Base-by-base conservation (phyloP, 2,888 invertebrate genomes). In the Sphinx pinastri region DNA sequence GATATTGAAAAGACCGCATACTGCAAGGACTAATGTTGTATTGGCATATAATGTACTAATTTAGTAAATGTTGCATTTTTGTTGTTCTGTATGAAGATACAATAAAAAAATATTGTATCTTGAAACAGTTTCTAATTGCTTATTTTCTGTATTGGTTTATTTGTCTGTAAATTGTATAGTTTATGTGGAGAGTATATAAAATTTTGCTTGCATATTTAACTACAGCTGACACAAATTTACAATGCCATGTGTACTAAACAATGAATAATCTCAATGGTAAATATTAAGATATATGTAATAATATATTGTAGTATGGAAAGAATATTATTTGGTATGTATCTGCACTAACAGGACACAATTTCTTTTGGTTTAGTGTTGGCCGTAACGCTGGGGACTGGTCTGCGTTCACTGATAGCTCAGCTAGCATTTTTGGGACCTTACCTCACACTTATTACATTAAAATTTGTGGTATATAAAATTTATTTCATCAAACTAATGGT, bases 281-380 rank as follows among this genome's bases (percentile, higher is more conserved):
- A 63, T 38, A 6, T 49, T 19, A 49, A 13, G 19, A 63, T 63
- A 19, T 7, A 12, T 63, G 47, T 63, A 63, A 19, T 19, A 10
- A 13, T 63, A 19, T 63, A 49, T 13, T 63, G 31, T 38, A 38
- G 58, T 13, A 57, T 51, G 10, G 0, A 51, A 51, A 51, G 3
- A 51, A 51, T 51, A 12, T 51, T 51, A 13, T 51, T 51, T 19
- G 16, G 19, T 55, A 55, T 60, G 14, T 60, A 45, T 31, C 14
- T 71, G 70, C 71, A 76, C 81, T 89, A 89, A 88, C 79, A 73
- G 75, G 74, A 74, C 70, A 74, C 71, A 73, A 76, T 67, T 57
- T 79, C 90, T 89, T 90, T 82, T 87, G 86, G 86, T 89, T 81
- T 84, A 93, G 93, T 92, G 92, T 81, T 91, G 92, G 92, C 93